These are phyloP conservation scores for Echeneis naucrates DNA, from an alignment of 2,797 vertebrate species.

Conservation along the genomic window DNA sequence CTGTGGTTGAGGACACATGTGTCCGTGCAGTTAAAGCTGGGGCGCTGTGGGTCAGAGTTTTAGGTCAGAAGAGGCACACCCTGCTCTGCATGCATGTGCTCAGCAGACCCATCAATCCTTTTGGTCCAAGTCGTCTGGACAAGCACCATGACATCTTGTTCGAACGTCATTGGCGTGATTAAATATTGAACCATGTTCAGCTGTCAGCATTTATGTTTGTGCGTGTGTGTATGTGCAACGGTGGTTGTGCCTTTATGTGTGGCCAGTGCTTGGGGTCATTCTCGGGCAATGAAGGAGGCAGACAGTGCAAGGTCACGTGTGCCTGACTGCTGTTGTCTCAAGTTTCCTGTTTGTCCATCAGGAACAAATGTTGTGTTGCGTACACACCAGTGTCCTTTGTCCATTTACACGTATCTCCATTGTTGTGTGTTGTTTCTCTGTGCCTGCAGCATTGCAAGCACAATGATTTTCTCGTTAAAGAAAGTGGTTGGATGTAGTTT, in stretches of 20 bases:
- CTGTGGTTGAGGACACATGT: constrained; percentile 47
- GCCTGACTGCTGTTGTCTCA: constrained; percentile 51
- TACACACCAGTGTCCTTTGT: constrained; percentile 58
- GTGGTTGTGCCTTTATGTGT: constrained; percentile 44
- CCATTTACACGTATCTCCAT: constrained; percentile 35
- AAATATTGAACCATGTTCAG: constrained; percentile 50
- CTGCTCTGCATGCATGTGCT: constrained; percentile 24
- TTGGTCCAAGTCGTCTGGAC: constrained; percentile 38
- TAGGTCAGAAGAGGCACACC: constrained; percentile 36
- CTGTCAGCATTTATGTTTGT: constrained; percentile 29
- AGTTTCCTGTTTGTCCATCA: constrained; percentile 66
- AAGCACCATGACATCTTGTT: constrained; percentile 35
- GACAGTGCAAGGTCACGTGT: constrained; percentile 65
- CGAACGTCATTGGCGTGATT: constrained; percentile 38
- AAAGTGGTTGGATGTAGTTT: constrained; percentile 48
- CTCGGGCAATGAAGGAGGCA: constrained; percentile 45
- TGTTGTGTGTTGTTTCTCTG: constrained; percentile 37
- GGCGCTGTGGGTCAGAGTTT: constrained; percentile 25
- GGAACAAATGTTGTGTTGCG: constrained; percentile 70
- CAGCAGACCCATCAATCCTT: constrained; percentile 20
- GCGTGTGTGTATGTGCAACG: constrained; percentile 15
- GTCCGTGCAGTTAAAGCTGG: constrained; percentile 23
- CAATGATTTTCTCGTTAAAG: constrained; percentile 66
- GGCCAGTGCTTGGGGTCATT: constrained; percentile 52
- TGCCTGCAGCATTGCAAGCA: constrained; percentile 27